phyloP scores from a whole-genome alignment of 2,797 vertebrate genomes.

The Momotus momota region DNA sequence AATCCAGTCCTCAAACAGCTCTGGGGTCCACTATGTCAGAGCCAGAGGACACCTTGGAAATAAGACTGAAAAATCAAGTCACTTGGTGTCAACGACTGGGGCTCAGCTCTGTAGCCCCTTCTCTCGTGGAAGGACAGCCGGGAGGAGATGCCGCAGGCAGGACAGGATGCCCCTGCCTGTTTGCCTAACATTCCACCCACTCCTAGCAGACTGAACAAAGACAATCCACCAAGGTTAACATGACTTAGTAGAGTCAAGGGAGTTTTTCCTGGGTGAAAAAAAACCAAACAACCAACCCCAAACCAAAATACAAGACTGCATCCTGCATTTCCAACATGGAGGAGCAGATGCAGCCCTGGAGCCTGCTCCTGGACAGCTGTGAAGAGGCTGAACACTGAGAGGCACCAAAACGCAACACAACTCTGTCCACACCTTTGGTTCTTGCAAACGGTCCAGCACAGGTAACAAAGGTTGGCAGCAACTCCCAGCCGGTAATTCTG shows the following conservation, averaged over 20 bases:
- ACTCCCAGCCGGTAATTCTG: background rate
- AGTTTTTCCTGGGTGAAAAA: background rate
- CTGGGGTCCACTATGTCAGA: background rate
- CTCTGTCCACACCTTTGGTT: background rate
- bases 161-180: background rate
- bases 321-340: background rate
- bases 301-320: background rate
- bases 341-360: background rate
- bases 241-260: background rate
- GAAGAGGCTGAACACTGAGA: background rate
- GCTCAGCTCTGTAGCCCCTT: background rate
- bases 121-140: background rate
- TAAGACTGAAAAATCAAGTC: conserved; percentile 29
- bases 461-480: background rate
- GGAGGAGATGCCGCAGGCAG: background rate
- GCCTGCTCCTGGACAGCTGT: background rate
- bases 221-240: background rate
- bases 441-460: conserved; percentile 22
- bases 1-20: conserved; percentile 24
- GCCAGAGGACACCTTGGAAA: background rate
- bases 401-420: background rate
- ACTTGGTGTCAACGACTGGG: background rate
- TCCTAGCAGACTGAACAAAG: background rate
- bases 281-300: background rate
- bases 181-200: background rate